Evolutionary conservation across 2,888 invertebrate species (phyloP), one percentile per base, ranked within the genome.

Genomic region (Gisinianus flammeolus): DNA sequence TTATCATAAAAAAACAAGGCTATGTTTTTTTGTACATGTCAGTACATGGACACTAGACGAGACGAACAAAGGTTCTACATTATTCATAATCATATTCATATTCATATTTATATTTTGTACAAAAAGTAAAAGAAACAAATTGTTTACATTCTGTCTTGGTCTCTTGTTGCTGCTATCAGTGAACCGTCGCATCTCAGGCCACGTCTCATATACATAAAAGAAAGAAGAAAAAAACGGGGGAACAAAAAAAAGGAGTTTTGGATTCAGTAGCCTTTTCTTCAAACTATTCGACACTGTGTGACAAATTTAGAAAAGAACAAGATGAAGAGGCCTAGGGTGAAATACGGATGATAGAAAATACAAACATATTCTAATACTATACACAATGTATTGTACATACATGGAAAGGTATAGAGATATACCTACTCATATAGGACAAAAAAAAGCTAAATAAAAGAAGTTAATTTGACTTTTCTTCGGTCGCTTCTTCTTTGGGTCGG

Each of bases 291-390:
- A 62, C 24, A 62, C 35, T 76, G 68, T 76, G 76, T 76, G 76
- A 76, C 76, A 76, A 76, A 76, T 76, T 76, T 56, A 69, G 58
- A 69, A 35, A 67, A 44, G 54, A 56, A 30, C 31, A 19, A 31
- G 24, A 28, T 16, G 12, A 10, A 44, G 44, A 44, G 30, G 66
- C 74, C 52, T 52, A 66, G 74, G 74, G 74, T 62, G 74, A 74
- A 24, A 64, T 52, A 28, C 28, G 35, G 35, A 72, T 22, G 12
- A 69, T 26, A 44, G 1, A 6, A n/a, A n/a, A 67, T 67, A 67
- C 3, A 64, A 26, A 6, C 64, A 64, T n/a, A n/a, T n/a, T n/a
- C n/a, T 24, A 26, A 16, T 4, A 64, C 0, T 64, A 10, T 26
- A 44, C 44, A 44, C 19, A 16, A 19, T 44, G 19, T 19, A 44